These are phyloP conservation scores for Rhagoletis pomonella DNA, from an alignment of 1,140 invertebrate genomes.

Conservation along the genomic window DNA sequence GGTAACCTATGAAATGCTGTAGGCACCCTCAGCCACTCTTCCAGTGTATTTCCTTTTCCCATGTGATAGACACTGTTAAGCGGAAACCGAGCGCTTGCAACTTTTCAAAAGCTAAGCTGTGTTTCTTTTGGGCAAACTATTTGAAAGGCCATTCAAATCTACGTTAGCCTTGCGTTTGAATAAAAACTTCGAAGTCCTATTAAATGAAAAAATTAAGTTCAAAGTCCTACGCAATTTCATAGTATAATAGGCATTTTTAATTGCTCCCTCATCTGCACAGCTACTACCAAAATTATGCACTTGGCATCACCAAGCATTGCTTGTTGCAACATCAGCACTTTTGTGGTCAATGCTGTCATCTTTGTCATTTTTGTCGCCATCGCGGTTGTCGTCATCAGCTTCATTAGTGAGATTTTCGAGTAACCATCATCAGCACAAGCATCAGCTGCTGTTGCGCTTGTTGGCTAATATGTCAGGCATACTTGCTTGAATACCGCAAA, in stretches of 20 bases:
- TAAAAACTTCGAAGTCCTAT: no score
- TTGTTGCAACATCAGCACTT: neutral
- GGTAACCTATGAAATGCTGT: no score
- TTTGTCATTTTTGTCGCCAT: neutral
- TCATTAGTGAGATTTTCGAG: constrained; percentile 27
- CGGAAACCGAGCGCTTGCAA: no score
- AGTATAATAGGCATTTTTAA: neutral
- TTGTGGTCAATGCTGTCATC: constrained; percentile 49
- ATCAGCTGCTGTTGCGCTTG: constrained; percentile 20
- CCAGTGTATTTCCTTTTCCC: no score
- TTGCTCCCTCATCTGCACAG: neutral
- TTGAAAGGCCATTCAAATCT: no score
- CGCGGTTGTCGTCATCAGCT: neutral
- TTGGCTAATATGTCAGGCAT: constrained; percentile 39
- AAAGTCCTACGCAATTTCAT: no score
- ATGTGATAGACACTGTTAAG: no score
- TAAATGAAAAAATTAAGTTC: no score
- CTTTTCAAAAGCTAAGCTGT: no score
- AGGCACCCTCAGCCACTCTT: no score
- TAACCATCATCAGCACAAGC: neutral
- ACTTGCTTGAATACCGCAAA: neutral
- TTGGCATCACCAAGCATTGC: neutral
- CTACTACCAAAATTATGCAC: neutral
- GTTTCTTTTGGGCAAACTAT: no score
- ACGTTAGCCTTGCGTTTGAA: no score